Conservation (phyloP, 2,888 invertebrate species). For the Cryptophagus acutangulus region DNA sequence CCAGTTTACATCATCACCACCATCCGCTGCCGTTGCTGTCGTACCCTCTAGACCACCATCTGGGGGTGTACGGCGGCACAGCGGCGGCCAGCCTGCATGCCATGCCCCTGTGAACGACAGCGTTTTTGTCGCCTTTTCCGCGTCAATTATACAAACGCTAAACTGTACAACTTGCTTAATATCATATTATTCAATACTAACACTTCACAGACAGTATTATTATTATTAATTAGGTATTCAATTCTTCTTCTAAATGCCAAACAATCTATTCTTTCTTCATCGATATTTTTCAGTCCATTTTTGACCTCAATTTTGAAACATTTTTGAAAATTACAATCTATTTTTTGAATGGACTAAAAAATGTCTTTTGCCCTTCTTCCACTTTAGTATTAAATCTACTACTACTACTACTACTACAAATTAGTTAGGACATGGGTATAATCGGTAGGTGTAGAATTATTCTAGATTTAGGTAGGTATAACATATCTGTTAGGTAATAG, state of each 20-base stretch:
- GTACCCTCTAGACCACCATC: slow-evolving; percentile 58
- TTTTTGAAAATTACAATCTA: background rate
- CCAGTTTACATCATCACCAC: slow-evolving; percentile 72
- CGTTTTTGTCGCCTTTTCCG: background rate
- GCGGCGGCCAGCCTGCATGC: slow-evolving; percentile 61
- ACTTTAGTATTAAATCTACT: slow-evolving; percentile 27
- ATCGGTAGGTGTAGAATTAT: slow-evolving; percentile 42
- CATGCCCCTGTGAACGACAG: slow-evolving; percentile 71
- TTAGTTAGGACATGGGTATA: slow-evolving; percentile 37
- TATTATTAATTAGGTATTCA: background rate
- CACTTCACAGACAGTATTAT: background rate
- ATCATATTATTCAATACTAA: background rate
- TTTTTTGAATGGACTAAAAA: background rate
- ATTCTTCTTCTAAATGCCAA: background rate
- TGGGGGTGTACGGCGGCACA: slow-evolving; percentile 55
- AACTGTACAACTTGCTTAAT: no score
- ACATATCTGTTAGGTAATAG: slow-evolving; percentile 40
- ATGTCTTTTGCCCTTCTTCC: slow-evolving; percentile 16
- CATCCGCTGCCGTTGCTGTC: slow-evolving; percentile 57
- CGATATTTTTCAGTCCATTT: background rate
- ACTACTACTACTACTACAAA: slow-evolving; percentile 33
- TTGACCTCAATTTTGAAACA: background rate
- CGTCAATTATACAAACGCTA: no score
- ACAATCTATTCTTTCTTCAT: background rate
- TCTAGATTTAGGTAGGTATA: slow-evolving; percentile 33